These are phyloP conservation scores for Centroberyx gerrardi DNA, from an alignment of 2,797 vertebrate species.

Conservation along the genomic window DNA sequence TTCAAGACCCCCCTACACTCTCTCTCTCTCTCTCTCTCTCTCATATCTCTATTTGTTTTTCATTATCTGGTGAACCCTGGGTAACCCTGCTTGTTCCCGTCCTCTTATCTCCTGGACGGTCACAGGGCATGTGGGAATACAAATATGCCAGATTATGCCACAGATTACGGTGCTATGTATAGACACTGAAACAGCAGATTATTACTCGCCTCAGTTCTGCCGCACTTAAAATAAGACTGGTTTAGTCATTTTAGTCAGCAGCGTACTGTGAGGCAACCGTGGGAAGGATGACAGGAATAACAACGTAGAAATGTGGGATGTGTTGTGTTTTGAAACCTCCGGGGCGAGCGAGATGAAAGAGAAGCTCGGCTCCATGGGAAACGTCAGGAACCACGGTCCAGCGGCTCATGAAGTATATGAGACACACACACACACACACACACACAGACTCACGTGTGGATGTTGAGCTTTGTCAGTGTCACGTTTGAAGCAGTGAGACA, in stretches of 20 bases:
- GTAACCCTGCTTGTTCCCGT: neutral
- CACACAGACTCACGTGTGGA: constrained; percentile 5
- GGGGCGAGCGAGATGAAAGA: neutral
- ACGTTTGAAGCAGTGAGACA: no score
- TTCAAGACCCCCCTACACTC: neutral
- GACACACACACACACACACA: constrained; percentile 16
- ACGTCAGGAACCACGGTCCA: neutral
- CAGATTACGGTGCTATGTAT: constrained; percentile 17
- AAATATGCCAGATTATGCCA: constrained; percentile 6
- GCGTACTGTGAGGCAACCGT: no score
- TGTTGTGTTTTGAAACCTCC: no score
- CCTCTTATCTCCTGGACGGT: neutral
- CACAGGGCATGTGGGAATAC: constrained; percentile 3
- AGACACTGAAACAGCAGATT: neutral
- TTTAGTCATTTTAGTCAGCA: no score
- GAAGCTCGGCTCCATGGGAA: neutral
- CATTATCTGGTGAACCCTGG: neutral
- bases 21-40: neutral
- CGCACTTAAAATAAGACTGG: neutral
- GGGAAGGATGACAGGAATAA: no score
- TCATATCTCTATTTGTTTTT: neutral
- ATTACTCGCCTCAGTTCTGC: no score
- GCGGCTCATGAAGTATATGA: neutral
- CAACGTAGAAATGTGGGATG: no score
- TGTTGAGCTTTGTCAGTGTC: no score